These are phyloP conservation scores for Entosphenus tridentatus DNA, from an alignment of 2,113 vertebrate genomes.

Conservation along the genomic window DNA sequence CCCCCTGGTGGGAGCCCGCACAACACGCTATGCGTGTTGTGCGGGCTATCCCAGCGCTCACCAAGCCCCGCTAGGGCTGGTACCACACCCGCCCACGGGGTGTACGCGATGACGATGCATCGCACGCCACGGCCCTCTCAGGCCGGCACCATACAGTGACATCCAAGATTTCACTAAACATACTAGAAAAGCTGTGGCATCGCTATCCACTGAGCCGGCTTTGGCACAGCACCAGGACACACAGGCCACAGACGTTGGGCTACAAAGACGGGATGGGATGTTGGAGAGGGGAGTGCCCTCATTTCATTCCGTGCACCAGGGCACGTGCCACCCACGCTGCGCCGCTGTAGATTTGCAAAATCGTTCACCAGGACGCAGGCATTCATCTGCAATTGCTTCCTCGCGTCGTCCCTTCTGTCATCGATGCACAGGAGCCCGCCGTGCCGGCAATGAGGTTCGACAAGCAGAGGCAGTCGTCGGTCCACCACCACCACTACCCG, in stretches of 20 bases:
- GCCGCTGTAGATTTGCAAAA: background rate
- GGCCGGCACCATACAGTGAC: too few species aligned
- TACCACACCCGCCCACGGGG: too few species aligned
- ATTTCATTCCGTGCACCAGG: background rate
- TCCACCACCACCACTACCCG: slow-evolving; percentile 48
- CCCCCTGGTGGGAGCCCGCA: too few species aligned
- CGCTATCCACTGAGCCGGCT: too few species aligned
- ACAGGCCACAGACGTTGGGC: background rate
- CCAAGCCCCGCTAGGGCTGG: too few species aligned
- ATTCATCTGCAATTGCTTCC: background rate
- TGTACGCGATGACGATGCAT: too few species aligned
- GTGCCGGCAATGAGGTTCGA: slow-evolving; percentile 16
- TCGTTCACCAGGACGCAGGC: background rate
- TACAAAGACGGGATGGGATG: background rate
- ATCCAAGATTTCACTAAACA: too few species aligned
- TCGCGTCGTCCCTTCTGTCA: slow-evolving; percentile 9
- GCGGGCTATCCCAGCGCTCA: too few species aligned
- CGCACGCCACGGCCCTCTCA: too few species aligned
- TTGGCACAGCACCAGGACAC: too few species aligned
- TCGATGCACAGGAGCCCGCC: slow-evolving; percentile 18
- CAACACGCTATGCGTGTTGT: too few species aligned
- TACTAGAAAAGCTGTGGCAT: too few species aligned
- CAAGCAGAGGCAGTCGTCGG: slow-evolving; percentile 17
- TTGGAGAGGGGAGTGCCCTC: background rate
- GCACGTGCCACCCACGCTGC: background rate